phyloP scores from a whole-genome alignment of 1,140 invertebrate species.

The Eueides isabella region DNA sequence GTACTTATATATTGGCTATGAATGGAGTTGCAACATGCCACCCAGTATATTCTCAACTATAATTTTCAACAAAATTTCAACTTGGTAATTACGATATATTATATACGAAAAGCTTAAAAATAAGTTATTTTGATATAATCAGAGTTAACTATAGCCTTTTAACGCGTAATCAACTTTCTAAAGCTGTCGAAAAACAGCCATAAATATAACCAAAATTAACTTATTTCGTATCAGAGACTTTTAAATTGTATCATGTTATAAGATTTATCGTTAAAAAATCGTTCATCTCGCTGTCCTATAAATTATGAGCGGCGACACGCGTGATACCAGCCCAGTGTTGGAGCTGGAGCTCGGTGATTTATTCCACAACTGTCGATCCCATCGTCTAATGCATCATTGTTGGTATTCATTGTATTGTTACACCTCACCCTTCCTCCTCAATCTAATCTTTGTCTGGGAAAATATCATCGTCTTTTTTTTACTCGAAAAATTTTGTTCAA shows the following conservation, averaged over 20 bases:
- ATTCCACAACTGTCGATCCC: constrained; percentile 52
- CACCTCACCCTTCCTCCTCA: constrained; percentile 28
- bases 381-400: constrained; percentile 60
- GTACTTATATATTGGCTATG: too few species aligned
- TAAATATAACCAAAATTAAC: constrained; percentile 12
- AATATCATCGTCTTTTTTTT: constrained; percentile 28
- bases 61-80: too few species aligned
- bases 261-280: constrained; percentile 47
- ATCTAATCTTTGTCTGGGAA: constrained; percentile 32
- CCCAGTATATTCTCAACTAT: too few species aligned
- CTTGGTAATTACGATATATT: not conserved
- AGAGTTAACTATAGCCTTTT: not conserved
- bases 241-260: constrained; percentile 14
- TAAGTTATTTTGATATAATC: not conserved
- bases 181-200: not conserved
- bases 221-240: constrained; percentile 6
- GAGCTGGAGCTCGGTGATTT: constrained; percentile 51
- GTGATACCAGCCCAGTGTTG: not conserved
- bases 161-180: constrained; percentile 3
- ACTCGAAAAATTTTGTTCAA: constrained; percentile 28
- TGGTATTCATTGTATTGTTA: constrained; percentile 52
- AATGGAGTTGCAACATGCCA: too few species aligned
- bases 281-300: constrained; percentile 45
- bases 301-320: constrained; percentile 44
- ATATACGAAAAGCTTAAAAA: not conserved